Conservation (phyloP, 2,797 vertebrate species). For the Chrosomus eos region DNA sequence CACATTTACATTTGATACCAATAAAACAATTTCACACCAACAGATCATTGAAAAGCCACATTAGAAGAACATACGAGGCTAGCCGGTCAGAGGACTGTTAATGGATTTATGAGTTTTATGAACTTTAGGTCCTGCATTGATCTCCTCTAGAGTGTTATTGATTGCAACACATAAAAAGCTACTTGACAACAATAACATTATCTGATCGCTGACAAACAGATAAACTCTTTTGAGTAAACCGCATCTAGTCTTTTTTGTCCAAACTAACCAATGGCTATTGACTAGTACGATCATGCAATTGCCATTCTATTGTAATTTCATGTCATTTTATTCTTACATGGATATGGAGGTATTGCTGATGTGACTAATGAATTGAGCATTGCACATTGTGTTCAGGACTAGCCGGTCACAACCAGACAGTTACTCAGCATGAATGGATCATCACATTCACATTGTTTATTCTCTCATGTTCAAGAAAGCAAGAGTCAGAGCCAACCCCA, state of each 20-base stretch:
- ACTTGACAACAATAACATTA: conserved; percentile 7
- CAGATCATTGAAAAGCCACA: background rate
- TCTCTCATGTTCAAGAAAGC: background rate
- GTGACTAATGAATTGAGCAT: background rate
- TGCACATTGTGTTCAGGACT: background rate
- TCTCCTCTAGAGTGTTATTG: conserved; percentile 1
- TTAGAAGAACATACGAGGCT: background rate
- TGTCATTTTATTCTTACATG: background rate
- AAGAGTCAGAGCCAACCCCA: background rate
- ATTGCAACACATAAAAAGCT: conserved; percentile 3
- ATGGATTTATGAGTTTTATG: background rate
- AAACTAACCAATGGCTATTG: background rate
- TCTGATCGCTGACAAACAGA: background rate
- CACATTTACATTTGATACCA: background rate
- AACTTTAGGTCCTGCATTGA: background rate
- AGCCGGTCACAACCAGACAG: background rate
- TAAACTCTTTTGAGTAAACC: background rate
- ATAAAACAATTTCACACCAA: background rate
- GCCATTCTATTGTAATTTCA: background rate
- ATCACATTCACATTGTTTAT: background rate
- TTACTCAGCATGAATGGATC: background rate
- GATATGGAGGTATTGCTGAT: background rate
- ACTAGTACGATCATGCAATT: background rate
- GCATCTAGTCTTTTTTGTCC: background rate
- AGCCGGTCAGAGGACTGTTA: background rate